Evolutionary conservation across 2,797 vertebrate species (phyloP), one percentile per base, ranked within the genome.

Genomic region (Danionella dracula): DNA sequence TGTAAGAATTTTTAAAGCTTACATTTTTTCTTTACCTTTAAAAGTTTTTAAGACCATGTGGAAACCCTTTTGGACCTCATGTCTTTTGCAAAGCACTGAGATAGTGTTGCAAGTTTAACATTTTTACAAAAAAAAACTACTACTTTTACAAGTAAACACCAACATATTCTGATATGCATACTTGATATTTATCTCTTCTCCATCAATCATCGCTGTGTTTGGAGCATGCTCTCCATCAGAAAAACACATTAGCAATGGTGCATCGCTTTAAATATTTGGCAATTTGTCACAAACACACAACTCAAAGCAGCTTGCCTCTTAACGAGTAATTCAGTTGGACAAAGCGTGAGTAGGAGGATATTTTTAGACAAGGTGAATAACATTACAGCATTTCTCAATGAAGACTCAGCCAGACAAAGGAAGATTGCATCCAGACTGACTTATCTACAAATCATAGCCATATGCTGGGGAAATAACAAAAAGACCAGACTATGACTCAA

Each of bases 281-380:
- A 49, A 38, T 73, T 57, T 70, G 51, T 73, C 70, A 70, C 1
- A 29, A 68, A 58, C 42, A 48, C 45, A 57, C 44, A 69, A 46
- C 55, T 51, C 29, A 57, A 44, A 40, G 38, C 66, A 66, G 48
- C 45, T 55, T 46, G 19, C 20, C 51, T 70, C 62, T 54, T 21
- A 70, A 64, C 40, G 50, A 67, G 42, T 40, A 38, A 73, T 72
- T 67, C 5, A 76, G 72, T 70, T 76, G 66, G 62, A 64, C 29
- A 66, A 55, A 44, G 21, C 57, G 34, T 42, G 19, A 63, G 66
- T 42, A 71, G 17, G 40, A 12, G 41, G 55, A 57, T 48, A 45
- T 73, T 67, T 54, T 62, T 63, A 45, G 69, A 54, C 57, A 72
- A 68, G 70, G 66, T 76, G 74, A 76, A 67, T 50, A 76, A 72